Evolutionary conservation across 92 coral and sea anemone genomes (phyloP).

Genomic region (Nematostella vectensis): DNA sequence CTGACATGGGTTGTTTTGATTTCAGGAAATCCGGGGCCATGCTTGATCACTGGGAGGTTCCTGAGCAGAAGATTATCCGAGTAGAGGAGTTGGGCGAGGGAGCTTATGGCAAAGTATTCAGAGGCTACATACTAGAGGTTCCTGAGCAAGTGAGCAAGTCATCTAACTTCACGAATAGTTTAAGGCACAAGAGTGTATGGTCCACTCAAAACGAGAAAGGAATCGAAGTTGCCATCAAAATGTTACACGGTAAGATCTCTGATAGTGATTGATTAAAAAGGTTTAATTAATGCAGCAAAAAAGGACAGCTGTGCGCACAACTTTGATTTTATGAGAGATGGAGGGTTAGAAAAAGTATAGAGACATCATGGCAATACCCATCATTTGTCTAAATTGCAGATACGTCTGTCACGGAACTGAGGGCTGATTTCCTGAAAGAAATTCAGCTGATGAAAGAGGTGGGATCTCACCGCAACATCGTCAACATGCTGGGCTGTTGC

Average conservation of each 20-base stretch:
- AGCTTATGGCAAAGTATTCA: conserved; percentile 74
- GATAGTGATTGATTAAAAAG: too few relatives aligned
- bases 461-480: conserved; percentile 72
- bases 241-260: conserved; percentile 51
- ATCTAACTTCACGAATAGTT: too few relatives aligned
- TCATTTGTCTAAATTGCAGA: too few relatives aligned
- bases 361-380: too few relatives aligned
- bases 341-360: too few relatives aligned
- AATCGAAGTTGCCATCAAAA: conserved; percentile 40
- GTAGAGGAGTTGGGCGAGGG: conserved; percentile 73
- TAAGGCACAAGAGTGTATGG: conserved; percentile 14
- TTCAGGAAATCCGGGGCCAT: conserved; percentile 30
- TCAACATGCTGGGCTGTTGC: conserved; percentile 79
- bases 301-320: too few relatives aligned
- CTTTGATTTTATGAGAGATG: too few relatives aligned
- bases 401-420: conserved; percentile 45
- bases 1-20: background rate
- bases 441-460: conserved; percentile 77
- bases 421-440: conserved; percentile 67
- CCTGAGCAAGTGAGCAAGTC: conserved; percentile 26
- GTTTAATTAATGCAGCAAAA: too few relatives aligned
- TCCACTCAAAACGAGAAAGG: conserved; percentile 17
- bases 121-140: conserved; percentile 28
- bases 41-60: conserved; percentile 68
- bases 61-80: conserved; percentile 22